Conservation (phyloP, 2,888 invertebrate genomes). For the Antheraea assamensis region DNA sequence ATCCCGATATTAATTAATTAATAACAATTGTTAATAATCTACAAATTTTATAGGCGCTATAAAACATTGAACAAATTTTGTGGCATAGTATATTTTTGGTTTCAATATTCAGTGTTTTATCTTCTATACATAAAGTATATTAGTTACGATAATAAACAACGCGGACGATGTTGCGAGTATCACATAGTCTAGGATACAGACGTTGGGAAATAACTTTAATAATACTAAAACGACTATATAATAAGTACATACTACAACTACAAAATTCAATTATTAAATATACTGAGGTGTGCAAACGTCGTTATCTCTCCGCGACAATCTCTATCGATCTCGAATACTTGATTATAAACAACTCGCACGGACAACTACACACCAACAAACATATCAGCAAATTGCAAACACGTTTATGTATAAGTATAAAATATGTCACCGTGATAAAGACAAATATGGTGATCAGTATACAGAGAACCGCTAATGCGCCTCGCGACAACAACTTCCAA, state of each 20-base stretch:
- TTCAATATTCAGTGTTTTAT: too few relatives aligned
- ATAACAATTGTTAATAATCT: too few relatives aligned
- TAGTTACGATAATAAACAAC: too few relatives aligned
- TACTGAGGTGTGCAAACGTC: not conserved
- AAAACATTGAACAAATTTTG: too few relatives aligned
- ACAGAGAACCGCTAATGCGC: conserved; percentile 8
- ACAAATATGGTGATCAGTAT: conserved; percentile 8
- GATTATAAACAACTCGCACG: conserved; percentile 2
- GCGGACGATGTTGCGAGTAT: too few relatives aligned
- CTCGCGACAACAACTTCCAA: not conserved
- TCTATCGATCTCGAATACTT: not conserved
- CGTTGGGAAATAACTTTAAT: too few relatives aligned
- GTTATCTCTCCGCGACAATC: conserved; percentile 3
- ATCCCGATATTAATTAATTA: too few relatives aligned
- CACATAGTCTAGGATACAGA: too few relatives aligned
- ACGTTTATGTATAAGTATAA: not conserved
- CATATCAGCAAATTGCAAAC: conserved; percentile 9
- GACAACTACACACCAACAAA: conserved; percentile 10
- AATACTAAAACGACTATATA: too few relatives aligned
- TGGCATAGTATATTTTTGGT: too few relatives aligned
- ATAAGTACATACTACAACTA: not conserved
- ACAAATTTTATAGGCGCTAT: too few relatives aligned
- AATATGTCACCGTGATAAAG: conserved; percentile 13
- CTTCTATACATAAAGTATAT: too few relatives aligned
- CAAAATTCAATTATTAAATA: not conserved